Conservation (phyloP, 1,140 invertebrate species). For the Monochamus saltuarius region DNA sequence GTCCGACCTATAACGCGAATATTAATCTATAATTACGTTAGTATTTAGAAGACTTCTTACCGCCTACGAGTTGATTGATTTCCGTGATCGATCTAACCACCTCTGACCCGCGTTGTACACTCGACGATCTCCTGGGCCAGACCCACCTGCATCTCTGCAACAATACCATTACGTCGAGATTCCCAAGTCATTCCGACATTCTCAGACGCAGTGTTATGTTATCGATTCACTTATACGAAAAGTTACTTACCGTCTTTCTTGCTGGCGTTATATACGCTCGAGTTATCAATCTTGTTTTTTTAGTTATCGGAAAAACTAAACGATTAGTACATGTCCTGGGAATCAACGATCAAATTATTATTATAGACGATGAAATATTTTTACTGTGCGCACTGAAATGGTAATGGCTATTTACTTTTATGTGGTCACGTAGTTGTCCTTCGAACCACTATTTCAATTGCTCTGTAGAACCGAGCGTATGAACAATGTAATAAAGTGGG, state of each 20-base stretch:
- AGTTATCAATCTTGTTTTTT: constrained; percentile 21
- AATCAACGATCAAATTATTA: constrained; percentile 15
- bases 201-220: constrained; percentile 25
- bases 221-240: constrained; percentile 27
- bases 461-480: too few relatives aligned
- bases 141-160: too few relatives aligned
- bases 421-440: too few relatives aligned
- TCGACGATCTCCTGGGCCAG: too few relatives aligned
- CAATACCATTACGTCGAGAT: background rate
- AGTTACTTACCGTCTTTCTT: constrained; percentile 20
- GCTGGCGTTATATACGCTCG: constrained; percentile 9
- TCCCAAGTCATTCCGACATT: constrained; percentile 20
- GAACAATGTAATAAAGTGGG: too few relatives aligned
- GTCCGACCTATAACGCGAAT: too few relatives aligned
- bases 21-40: too few relatives aligned
- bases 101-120: too few relatives aligned
- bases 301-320: background rate
- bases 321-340: constrained; percentile 18
- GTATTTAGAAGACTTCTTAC: too few relatives aligned
- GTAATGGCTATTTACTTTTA: constrained; percentile 2
- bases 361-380: constrained; percentile 17
- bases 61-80: too few relatives aligned
- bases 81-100: too few relatives aligned
- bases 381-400: constrained; percentile 11
- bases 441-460: too few relatives aligned